Evolutionary conservation across 2,888 invertebrate genomes (phyloP).

Genomic region (Caenorhabditis sp.): DNA sequence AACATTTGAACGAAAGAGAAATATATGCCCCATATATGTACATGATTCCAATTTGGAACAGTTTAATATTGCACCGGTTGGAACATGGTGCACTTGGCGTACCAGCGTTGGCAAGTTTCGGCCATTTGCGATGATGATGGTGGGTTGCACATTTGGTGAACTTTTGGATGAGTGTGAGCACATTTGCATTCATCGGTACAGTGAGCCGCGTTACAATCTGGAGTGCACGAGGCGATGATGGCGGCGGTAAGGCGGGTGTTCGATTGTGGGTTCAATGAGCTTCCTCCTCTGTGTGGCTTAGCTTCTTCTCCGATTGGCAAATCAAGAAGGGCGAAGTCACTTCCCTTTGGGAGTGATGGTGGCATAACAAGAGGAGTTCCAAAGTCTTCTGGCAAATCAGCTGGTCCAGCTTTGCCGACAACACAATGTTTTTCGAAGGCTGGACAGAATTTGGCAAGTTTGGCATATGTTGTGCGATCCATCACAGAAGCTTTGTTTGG

Average conservation of each 20-base stretch:
- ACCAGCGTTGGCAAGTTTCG: constrained; percentile 61
- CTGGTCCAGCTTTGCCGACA: constrained; percentile 40
- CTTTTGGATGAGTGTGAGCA: constrained; percentile 60
- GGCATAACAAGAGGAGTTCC: constrained; percentile 53
- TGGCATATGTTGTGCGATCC: constrained; percentile 44
- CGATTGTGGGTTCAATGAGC: constrained; percentile 15
- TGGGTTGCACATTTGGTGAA: constrained; percentile 66
- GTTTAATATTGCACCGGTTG: constrained; percentile 56
- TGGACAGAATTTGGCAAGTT: constrained; percentile 63
- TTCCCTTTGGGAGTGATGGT: constrained; percentile 59
- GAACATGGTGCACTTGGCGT: constrained; percentile 66
- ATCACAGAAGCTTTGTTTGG: constrained; percentile 37
- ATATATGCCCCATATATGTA: constrained; percentile 14
- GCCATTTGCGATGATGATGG: constrained; percentile 58
- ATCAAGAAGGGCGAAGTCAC: constrained; percentile 50
- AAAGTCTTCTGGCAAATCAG: constrained; percentile 38
- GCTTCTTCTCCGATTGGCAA: constrained; percentile 44
- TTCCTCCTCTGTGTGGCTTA: constrained; percentile 19
- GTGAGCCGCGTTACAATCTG: constrained; percentile 57
- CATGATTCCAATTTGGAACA: constrained; percentile 11
- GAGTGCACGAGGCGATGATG: constrained; percentile 58
- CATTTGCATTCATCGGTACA: constrained; percentile 64
- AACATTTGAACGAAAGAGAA: not conserved
- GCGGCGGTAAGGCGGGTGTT: constrained; percentile 51
- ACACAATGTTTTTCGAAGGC: constrained; percentile 61